A percentile compares a stretch with the other conserved stretches of the same genome.
Evolutionary conservation across 1,140 invertebrate species (phyloP).

Genomic region (Rhyzopertha dominica): DNA sequence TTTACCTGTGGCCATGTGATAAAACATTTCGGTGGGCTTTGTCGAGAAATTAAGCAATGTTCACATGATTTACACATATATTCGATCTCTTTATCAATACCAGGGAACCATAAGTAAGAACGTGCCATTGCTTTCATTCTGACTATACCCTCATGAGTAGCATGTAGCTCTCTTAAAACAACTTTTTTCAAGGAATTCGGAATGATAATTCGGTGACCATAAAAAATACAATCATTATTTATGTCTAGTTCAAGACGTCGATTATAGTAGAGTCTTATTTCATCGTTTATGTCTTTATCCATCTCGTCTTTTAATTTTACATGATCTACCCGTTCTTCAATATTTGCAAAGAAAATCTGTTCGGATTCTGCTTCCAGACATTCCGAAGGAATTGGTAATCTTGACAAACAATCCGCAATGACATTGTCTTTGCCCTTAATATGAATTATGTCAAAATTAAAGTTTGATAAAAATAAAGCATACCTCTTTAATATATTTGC

Average conservation of each 20-base stretch:
- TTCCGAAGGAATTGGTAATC: constrained; percentile 6
- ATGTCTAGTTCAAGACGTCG: neutral
- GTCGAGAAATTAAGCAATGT: too few relatives aligned
- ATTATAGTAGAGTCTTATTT: neutral
- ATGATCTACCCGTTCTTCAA: too few relatives aligned
- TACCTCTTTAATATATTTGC: constrained; percentile 2
- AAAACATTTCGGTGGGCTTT: neutral
- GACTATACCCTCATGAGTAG: neutral
- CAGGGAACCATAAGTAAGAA: neutral
- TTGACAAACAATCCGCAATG: constrained; percentile 2
- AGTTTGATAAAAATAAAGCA: constrained; percentile 2
- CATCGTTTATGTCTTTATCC: neutral
- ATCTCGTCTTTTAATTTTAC: neutral
- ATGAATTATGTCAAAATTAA: neutral
- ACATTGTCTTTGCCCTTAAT: neutral
- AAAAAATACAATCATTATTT: too few relatives aligned
- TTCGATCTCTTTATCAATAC: too few relatives aligned
- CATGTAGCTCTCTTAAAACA: neutral
- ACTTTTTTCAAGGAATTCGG: neutral
- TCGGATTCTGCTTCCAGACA: constrained; percentile 5
- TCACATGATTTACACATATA: too few relatives aligned
- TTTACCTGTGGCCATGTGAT: neutral
- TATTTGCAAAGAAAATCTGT: constrained; percentile 17
- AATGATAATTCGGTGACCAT: too few relatives aligned
- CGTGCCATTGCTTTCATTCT: neutral